Base-by-base conservation (phyloP, 2,888 invertebrate genomes). In the Cremastinae sp. region DNA sequence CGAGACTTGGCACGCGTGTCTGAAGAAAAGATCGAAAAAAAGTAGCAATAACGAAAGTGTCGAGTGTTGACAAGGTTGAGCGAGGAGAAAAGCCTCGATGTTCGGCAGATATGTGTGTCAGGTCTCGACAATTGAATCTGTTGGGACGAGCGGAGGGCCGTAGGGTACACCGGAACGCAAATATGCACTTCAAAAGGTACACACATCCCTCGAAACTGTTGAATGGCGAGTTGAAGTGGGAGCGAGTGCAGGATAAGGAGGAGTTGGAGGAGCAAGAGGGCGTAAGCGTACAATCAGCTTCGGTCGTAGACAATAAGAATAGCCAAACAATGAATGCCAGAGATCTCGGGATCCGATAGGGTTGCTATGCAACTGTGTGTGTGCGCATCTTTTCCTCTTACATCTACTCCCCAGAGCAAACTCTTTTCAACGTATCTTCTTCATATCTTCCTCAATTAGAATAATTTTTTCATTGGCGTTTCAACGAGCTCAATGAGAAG, bases 321-420 rank as follows among this genome's bases (percentile, higher is more conserved):
- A 73, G 61, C 69, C 77, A 65, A 70, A 77, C 74, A 77, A 77
- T 74, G 77, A 77, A 69, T 74, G 73, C 77, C 77, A 77, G 77
- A 77, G 77, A 77, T 77, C 65, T 65, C 18, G 73, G 65, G 73
- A 70, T 74, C 65, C 77, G 77, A 77, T 77, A 70, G 69, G 70
- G 73, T 76, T 73, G 73, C 76, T 73, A 77, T 70, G 77, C 74
- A 43, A 77, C 76, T 69, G 41, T 74, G 53, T 65, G 70, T 59
- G 49, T 61, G 43, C 47, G 66, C 47, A 22, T 59, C 36, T 36
- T 45, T 36, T 38, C n/a, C 56, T 16, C 47, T 45, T 38, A 20
- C 45, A 28, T 45, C 66, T 49, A 14, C 61, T 12, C 56, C 8
- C 53, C 12, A 41, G 43, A 18, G 34, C 58, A 66, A 54, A n/a